phyloP scores from a whole-genome alignment of 2,888 invertebrate species.

The Eupelmus urozonus region DNA sequence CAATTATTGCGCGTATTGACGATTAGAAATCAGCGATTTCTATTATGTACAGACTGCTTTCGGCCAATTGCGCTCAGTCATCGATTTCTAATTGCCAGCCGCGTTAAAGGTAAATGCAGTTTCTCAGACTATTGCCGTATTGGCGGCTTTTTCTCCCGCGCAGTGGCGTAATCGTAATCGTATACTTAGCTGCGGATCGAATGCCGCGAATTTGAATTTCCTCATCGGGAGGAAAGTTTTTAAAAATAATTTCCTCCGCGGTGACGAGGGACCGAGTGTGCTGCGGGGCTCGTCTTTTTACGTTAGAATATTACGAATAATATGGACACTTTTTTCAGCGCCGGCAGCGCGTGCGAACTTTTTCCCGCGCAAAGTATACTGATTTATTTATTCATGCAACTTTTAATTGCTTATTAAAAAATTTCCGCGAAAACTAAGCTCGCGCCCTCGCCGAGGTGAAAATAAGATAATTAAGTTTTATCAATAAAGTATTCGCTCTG shows the following conservation, averaged over 20 bases:
- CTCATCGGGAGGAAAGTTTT: too few relatives aligned
- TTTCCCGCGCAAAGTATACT: slow-evolving; percentile 8
- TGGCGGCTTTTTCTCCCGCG: neutral
- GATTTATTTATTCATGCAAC: slow-evolving; percentile 52
- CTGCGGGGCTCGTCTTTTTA: neutral
- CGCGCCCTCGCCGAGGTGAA: slow-evolving; percentile 3
- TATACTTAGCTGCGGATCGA: too few relatives aligned
- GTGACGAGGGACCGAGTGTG: neutral
- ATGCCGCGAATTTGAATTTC: neutral
- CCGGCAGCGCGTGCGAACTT: neutral
- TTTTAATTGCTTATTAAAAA: slow-evolving; percentile 59
- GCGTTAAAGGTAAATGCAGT: too few relatives aligned
- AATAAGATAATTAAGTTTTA: slow-evolving; percentile 46
- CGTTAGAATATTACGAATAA: slow-evolving; percentile 16
- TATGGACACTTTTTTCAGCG: slow-evolving; percentile 32
- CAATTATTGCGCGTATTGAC: slow-evolving; percentile 17
- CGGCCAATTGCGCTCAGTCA: slow-evolving; percentile 45
- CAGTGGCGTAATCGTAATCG: neutral
- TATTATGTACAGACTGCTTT: neutral
- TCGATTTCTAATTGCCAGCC: slow-evolving; percentile 56
- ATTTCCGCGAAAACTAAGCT: slow-evolving; percentile 21
- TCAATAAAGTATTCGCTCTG: neutral
- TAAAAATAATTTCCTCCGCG: neutral
- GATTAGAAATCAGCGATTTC: slow-evolving; percentile 47
- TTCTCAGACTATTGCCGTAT: neutral